Conservation (phyloP, 92 coral and sea anemone species). For the Chrysogorgia sp. region DNA sequence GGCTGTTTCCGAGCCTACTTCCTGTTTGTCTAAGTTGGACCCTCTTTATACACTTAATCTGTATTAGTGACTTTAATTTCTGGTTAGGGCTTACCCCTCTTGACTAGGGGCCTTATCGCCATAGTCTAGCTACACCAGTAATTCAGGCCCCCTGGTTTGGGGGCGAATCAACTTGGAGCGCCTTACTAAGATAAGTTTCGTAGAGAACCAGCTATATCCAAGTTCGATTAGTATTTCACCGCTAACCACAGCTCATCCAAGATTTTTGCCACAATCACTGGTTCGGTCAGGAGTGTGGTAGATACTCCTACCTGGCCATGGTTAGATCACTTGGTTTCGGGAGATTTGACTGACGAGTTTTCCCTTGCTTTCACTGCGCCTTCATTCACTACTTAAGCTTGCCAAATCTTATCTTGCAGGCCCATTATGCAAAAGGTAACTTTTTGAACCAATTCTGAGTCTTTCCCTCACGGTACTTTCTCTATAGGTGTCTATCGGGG, state of each 20-base stretch:
- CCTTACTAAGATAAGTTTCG: slow-evolving; percentile 49
- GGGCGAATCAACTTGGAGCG: slow-evolving; percentile 42
- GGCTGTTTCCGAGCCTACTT: slow-evolving; percentile 96
- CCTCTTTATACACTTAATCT: slow-evolving; percentile 31
- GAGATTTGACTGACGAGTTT: slow-evolving; percentile 79
- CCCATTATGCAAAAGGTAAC: slow-evolving; percentile 95
- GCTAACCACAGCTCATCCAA: slow-evolving; percentile 41
- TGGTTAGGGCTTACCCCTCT: slow-evolving; percentile 26
- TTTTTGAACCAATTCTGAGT: slow-evolving; percentile 21
- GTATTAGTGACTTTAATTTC: slow-evolving; percentile 58
- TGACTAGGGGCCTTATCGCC: slow-evolving; percentile 17
- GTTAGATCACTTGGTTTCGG: slow-evolving; percentile 83
- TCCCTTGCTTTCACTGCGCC: slow-evolving; percentile 80
- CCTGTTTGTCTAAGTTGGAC: slow-evolving; percentile 74
- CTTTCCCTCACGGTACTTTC: slow-evolving; percentile 32
- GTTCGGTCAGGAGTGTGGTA: slow-evolving; percentile 23
- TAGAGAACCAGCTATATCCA: slow-evolving; percentile 35
- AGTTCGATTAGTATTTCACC: slow-evolving; percentile 37
- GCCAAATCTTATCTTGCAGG: slow-evolving; percentile 85
- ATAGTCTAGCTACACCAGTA: slow-evolving; percentile 34
- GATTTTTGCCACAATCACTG: slow-evolving; percentile 34
- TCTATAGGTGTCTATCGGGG: slow-evolving; percentile 34
- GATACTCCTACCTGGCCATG: slow-evolving; percentile 21
- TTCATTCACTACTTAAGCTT: slow-evolving; percentile 70
- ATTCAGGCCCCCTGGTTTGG: slow-evolving; percentile 51